phyloP scores from a whole-genome alignment of 2,113 vertebrate genomes.

The Albula goreensis region DNA sequence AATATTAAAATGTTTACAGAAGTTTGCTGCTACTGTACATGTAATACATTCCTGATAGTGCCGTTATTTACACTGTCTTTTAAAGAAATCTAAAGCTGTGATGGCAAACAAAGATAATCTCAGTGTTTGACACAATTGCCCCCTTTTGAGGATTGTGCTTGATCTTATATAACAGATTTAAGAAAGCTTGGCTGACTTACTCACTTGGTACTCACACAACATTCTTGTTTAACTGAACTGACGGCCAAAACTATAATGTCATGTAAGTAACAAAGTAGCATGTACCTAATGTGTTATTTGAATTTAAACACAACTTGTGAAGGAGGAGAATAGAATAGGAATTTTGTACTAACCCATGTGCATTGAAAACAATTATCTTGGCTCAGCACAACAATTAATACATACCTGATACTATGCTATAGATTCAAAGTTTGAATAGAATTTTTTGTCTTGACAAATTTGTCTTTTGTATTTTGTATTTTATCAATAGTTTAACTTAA shows the following conservation, averaged over 20 bases:
- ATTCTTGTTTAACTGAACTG: not conserved
- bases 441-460: too few relatives aligned
- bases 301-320: too few relatives aligned
- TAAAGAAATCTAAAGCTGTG: not conserved
- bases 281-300: too few relatives aligned
- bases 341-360: too few relatives aligned
- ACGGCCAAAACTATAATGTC: too few relatives aligned
- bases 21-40: not conserved
- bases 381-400: too few relatives aligned
- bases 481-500: not conserved
- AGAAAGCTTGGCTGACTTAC: not conserved
- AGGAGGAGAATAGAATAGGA: too few relatives aligned
- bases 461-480: too few relatives aligned
- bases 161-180: not conserved
- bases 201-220: not conserved
- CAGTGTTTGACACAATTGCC: not conserved
- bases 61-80: not conserved
- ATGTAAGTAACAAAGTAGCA: too few relatives aligned
- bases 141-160: not conserved
- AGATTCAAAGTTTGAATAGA: too few relatives aligned
- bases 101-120: not conserved
- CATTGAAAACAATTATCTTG: too few relatives aligned
- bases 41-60: not conserved
- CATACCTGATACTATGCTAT: too few relatives aligned
- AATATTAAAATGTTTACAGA: not conserved